Evolutionary conservation across 2,113 vertebrate genomes (phyloP).

Genomic region (Leucosticte australis): DNA sequence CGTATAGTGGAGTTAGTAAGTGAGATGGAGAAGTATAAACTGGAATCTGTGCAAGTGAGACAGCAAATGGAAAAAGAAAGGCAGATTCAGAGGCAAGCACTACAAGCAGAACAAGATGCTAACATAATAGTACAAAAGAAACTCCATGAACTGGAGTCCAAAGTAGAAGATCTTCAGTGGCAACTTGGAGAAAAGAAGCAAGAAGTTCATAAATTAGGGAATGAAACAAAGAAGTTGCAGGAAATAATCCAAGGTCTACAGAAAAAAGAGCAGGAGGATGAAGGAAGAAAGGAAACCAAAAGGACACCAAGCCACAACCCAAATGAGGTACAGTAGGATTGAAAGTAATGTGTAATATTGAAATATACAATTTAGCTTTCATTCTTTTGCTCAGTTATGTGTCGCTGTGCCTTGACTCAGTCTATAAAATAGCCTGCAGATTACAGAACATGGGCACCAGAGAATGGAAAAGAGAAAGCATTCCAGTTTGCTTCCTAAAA

Average conservation of each 20-base stretch:
- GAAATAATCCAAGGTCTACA: slow-evolving; percentile 76
- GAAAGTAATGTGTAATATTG: background rate
- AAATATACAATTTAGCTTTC: background rate
- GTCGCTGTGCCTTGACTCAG: background rate
- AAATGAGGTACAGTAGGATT: slow-evolving; percentile 67
- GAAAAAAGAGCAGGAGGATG: slow-evolving; percentile 60
- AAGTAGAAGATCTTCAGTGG: slow-evolving; percentile 75
- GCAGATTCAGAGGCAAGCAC: slow-evolving; percentile 70
- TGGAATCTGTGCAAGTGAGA: slow-evolving; percentile 81
- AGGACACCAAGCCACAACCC: slow-evolving; percentile 58
- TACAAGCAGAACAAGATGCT: slow-evolving; percentile 79
- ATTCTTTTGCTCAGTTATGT: background rate
- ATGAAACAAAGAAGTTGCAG: slow-evolving; percentile 80
- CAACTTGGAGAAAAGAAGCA: slow-evolving; percentile 81
- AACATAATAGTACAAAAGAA: slow-evolving; percentile 75
- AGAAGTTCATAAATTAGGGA: slow-evolving; percentile 75
- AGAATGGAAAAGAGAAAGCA: background rate
- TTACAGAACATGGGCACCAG: background rate
- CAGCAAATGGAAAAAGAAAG: slow-evolving; percentile 84
- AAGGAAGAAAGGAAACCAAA: slow-evolving; percentile 19
- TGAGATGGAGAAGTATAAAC: slow-evolving; percentile 84
- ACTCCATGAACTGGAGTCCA: slow-evolving; percentile 74
- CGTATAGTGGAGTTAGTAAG: slow-evolving; percentile 83
- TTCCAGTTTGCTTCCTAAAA: background rate
- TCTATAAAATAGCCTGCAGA: background rate